phyloP scores from a whole-genome alignment of 1,140 invertebrate species.

The Aphis craccivora region DNA sequence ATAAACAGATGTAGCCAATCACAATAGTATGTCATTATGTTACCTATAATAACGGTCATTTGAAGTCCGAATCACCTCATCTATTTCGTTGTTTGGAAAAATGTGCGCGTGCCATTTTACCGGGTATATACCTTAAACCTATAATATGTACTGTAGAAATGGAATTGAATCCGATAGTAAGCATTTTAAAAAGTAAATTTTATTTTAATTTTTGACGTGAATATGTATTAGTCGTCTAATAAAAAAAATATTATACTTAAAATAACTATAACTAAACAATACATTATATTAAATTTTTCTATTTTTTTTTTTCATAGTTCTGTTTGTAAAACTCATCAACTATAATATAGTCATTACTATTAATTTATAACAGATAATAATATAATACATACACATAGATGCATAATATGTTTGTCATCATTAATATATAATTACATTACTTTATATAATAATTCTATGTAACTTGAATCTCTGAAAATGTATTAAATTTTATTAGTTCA shows the following conservation, averaged over 20 bases:
- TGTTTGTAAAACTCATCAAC: constrained; percentile 23
- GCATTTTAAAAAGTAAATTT: constrained; percentile 32
- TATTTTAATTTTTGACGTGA: background rate
- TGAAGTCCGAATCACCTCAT: background rate
- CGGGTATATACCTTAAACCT: background rate
- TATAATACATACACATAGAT: background rate
- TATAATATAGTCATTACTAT: constrained; percentile 35
- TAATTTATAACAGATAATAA: background rate
- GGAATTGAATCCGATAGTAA: constrained; percentile 25
- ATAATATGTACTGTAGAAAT: constrained; percentile 3
- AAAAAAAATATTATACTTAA: background rate
- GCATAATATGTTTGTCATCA: background rate
- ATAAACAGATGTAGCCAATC: background rate
- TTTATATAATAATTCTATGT: background rate
- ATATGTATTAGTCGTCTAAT: background rate
- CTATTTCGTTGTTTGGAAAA: background rate
- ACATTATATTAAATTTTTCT: background rate
- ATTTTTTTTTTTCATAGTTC: background rate
- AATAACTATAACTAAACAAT: background rate
- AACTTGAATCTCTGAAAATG: constrained; percentile 47
- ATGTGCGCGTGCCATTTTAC: background rate
- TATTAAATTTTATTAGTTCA: constrained; percentile 44
- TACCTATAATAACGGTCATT: background rate
- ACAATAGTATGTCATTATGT: background rate
- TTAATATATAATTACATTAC: background rate